Base-by-base conservation (phyloP, 2,888 invertebrate species). In the Tipula helvola region DNA sequence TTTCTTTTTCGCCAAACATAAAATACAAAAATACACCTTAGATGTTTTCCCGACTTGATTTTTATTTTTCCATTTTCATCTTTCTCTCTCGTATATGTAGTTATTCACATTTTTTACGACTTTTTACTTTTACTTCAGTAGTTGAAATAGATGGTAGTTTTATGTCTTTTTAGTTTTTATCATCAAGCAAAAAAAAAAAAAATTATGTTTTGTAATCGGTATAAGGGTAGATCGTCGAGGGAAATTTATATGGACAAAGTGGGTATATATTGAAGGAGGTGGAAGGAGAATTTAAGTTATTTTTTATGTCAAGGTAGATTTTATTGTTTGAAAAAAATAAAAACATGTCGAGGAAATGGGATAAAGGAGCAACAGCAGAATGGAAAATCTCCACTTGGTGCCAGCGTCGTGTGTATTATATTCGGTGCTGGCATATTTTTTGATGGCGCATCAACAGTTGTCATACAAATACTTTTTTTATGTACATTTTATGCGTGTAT, bases 111-210 rank as follows among this genome's bases (percentile, higher is more conserved):
- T 84, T 84, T 28, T 84, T 84, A 84, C 84, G 84, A 84, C 84
- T 36, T 84, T 39, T 84, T 84, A 41, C 39, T 84, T 84, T 84
- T 84, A 41, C 41, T 84, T 84, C 41, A 84, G 36, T 84, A 84
- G 84, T 84, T 84, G 41, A 84, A 41, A 84, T 84, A 84, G 84
- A 84, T 84, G 84, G 39, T 84, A 84, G 84, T 84, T 84, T 84
- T 84, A 84, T 84, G 41, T 84, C 84, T 84, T 84, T 39, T 71
- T 71, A 71, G 28, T 71, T 71, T 71, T 71, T 71, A 71, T 71
- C 71, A 71, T 71, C 71, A 3, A 28, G 12, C 71, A 71, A 71
- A 18, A 71, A 71, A 18, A 28, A 71, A 52, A 52, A 52, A 52
- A 52, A 52, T 5, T 10, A 71, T 71, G 71, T 71, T 71, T 71